Conservation (phyloP, 2,888 invertebrate species). For the Agrochola lychnidis region DNA sequence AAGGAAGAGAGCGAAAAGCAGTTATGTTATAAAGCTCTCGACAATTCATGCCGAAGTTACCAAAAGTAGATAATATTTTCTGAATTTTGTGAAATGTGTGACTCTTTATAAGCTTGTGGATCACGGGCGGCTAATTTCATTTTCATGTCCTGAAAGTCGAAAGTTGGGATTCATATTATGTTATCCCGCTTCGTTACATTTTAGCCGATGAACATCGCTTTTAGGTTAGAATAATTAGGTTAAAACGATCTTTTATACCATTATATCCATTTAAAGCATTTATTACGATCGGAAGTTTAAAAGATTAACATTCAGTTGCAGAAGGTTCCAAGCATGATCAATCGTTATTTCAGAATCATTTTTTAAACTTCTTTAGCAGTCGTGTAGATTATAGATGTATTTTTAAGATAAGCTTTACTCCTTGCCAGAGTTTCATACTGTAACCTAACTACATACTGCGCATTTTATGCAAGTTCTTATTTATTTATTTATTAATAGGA, state of each 20-base stretch:
- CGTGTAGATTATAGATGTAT: neutral
- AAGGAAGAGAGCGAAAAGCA: conserved; percentile 19
- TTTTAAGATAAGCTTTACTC: neutral
- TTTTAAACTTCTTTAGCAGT: neutral
- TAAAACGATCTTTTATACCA: neutral
- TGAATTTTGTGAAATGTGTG: conserved; percentile 42
- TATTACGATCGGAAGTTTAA: neutral
- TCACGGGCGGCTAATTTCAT: conserved; percentile 41
- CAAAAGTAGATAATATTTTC: conserved; percentile 59
- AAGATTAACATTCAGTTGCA: neutral
- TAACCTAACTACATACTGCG: neutral
- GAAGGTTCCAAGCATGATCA: neutral
- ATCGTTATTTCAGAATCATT: neutral
- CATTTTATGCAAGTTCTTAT: neutral
- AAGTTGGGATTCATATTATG: conserved; percentile 19
- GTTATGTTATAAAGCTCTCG: conserved; percentile 43
- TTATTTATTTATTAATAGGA: no score
- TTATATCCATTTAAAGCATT: neutral
- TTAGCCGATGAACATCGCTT: conserved; percentile 3
- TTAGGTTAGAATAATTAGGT: neutral
- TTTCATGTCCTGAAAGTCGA: conserved; percentile 28
- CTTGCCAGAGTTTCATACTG: no score
- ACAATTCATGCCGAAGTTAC: conserved; percentile 53
- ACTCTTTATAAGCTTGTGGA: conserved; percentile 42
- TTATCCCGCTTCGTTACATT: conserved; percentile 6